These are phyloP conservation scores for Lycocorax pyrrhopterus DNA, from an alignment of 2,113 vertebrate species.

Conservation along the genomic window DNA sequence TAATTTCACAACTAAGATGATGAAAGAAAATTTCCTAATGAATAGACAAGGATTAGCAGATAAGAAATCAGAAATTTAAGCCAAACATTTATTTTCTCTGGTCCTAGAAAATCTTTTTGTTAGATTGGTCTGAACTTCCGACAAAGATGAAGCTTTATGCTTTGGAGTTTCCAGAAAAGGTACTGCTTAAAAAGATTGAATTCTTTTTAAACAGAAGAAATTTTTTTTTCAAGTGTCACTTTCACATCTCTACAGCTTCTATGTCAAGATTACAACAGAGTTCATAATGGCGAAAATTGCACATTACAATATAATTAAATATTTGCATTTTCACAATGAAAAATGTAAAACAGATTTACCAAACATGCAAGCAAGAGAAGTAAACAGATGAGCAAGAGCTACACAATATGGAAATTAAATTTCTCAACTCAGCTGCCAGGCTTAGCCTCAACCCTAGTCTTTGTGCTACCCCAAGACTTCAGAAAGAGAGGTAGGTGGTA, in stretches of 20 bases:
- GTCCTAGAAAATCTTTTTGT: not conserved
- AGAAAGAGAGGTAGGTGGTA: not conserved
- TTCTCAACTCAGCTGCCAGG: not conserved
- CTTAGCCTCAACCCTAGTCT: not conserved
- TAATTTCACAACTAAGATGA: not conserved
- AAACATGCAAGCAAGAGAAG: not conserved
- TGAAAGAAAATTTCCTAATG: not conserved
- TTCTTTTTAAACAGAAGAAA: not conserved
- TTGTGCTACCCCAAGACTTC: not conserved
- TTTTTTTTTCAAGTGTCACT: not conserved
- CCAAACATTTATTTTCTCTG: not conserved
- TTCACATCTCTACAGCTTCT: not conserved
- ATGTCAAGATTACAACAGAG: not conserved
- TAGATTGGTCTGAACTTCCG: not conserved
- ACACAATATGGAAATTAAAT: not conserved
- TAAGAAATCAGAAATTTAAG: not conserved
- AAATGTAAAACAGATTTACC: not conserved
- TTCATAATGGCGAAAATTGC: not conserved
- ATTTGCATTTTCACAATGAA: not conserved
- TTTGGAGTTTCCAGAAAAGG: not conserved
- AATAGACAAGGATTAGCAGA: not conserved
- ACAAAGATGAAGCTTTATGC: not conserved
- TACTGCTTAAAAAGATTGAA: not conserved
- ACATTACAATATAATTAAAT: not conserved
- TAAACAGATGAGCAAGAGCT: not conserved